Conservation (phyloP, 2,888 invertebrate species). For the Polylopha cassiicola region DNA sequence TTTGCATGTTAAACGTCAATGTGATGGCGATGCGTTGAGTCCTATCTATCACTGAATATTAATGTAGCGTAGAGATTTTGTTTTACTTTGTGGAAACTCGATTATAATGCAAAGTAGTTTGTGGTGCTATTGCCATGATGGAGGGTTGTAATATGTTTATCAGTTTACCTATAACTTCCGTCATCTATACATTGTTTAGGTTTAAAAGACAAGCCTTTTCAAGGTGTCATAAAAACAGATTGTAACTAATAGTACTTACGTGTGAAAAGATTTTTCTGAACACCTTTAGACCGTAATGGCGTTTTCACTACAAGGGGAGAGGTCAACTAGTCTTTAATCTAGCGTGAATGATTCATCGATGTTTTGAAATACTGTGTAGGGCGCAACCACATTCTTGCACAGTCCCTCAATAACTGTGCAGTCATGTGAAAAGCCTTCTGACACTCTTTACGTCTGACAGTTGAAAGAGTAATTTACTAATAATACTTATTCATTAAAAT, state of each 20-base stretch:
- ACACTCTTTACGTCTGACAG: slow-evolving; percentile 1
- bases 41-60: slow-evolving; percentile 76
- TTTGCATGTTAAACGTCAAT: slow-evolving; percentile 77
- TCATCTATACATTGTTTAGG: slow-evolving; percentile 11
- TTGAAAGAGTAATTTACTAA: not conserved
- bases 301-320: slow-evolving; percentile 63
- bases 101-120: slow-evolving; percentile 75
- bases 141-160: slow-evolving; percentile 21
- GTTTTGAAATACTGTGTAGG: slow-evolving; percentile 51
- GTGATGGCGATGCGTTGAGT: slow-evolving; percentile 68
- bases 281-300: slow-evolving; percentile 64
- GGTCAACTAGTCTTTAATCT: slow-evolving; percentile 75
- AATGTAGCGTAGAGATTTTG: slow-evolving; percentile 72
- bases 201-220: no score
- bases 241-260: slow-evolving; percentile 34
- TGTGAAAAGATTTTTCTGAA: slow-evolving; percentile 45
- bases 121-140: slow-evolving; percentile 33
- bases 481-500: not conserved
- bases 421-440: slow-evolving; percentile 12
- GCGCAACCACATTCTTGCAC: slow-evolving; percentile 9
- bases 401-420: slow-evolving; percentile 10
- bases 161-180: not conserved
- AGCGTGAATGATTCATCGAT: slow-evolving; percentile 72
- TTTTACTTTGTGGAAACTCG: slow-evolving; percentile 74
- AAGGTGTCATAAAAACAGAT: slow-evolving; percentile 26